Evolutionary conservation across 2,113 vertebrate species (phyloP).

Genomic region (Phycodurus eques): DNA sequence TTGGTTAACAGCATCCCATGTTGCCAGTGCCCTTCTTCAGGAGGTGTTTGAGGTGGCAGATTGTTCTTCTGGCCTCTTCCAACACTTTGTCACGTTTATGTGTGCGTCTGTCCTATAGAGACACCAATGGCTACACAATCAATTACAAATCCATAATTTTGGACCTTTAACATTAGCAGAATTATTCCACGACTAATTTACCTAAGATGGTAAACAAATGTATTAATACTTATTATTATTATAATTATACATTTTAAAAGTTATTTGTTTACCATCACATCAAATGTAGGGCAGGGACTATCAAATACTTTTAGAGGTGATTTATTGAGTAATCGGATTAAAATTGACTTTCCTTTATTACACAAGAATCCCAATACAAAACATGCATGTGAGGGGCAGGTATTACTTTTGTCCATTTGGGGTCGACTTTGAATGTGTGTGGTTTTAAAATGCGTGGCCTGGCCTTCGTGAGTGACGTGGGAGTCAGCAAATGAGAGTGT

Average conservation of each 20-base stretch:
- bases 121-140: not conserved
- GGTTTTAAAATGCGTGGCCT: too few species aligned
- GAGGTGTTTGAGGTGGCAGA: conserved; percentile 63
- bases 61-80: conserved; percentile 48
- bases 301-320: too few species aligned
- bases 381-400: too few species aligned
- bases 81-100: conserved; percentile 43
- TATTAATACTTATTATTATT: too few species aligned
- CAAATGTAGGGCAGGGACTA: not conserved
- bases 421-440: too few species aligned
- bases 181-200: not conserved
- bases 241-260: not conserved
- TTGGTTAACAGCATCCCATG: conserved; percentile 51
- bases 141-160: conserved; percentile 33
- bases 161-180: conserved; percentile 18
- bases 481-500: too few species aligned
- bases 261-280: not conserved
- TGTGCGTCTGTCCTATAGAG: conserved; percentile 10
- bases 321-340: too few species aligned
- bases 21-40: conserved; percentile 38
- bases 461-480: too few species aligned
- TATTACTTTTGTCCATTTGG: too few species aligned
- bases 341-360: too few species aligned
- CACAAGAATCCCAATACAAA: too few species aligned
- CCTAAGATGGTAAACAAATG: too few species aligned